phyloP scores from a whole-genome alignment of 2,797 vertebrate genomes.

The Oophaga sylvatica region DNA sequence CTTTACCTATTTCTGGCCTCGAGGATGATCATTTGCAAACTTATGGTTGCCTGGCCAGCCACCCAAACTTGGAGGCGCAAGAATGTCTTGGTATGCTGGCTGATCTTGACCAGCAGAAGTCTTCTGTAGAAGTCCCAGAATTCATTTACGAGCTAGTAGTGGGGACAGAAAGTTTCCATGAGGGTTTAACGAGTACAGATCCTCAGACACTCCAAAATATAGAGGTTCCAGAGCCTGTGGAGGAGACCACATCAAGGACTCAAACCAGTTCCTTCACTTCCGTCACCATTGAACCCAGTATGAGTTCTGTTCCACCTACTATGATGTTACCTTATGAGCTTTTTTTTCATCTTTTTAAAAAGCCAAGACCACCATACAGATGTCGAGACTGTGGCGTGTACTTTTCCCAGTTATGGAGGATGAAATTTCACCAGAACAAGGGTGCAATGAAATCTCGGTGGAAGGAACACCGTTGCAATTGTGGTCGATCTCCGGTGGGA shows the following conservation, averaged over 20 bases:
- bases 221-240: neutral
- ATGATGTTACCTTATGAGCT: neutral
- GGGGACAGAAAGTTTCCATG: constrained; percentile 11
- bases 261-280: neutral
- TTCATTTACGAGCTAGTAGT: constrained; percentile 19
- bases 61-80: neutral
- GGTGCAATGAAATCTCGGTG: constrained; percentile 53
- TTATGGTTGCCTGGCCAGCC: neutral
- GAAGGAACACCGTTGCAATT: constrained; percentile 74
- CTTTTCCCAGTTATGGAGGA: constrained; percentile 72
- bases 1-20: too few relatives aligned
- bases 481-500: constrained; percentile 75
- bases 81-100: neutral
- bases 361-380: constrained; percentile 63
- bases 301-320: neutral
- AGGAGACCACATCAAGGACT: neutral
- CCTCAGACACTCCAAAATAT: neutral
- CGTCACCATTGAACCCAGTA: neutral
- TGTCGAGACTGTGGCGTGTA: constrained; percentile 79
- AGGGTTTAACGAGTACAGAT: neutral
- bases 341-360: neutral
- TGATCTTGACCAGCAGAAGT: neutral
- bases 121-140: constrained; percentile 15
- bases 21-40: neutral
- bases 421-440: constrained; percentile 60